Percentiles rank a stretch among this genome's conserved stretches.
Evolutionary conservation across 2,797 vertebrate genomes (phyloP).

Genomic region (Lepidocolaptes lacrymiger): DNA sequence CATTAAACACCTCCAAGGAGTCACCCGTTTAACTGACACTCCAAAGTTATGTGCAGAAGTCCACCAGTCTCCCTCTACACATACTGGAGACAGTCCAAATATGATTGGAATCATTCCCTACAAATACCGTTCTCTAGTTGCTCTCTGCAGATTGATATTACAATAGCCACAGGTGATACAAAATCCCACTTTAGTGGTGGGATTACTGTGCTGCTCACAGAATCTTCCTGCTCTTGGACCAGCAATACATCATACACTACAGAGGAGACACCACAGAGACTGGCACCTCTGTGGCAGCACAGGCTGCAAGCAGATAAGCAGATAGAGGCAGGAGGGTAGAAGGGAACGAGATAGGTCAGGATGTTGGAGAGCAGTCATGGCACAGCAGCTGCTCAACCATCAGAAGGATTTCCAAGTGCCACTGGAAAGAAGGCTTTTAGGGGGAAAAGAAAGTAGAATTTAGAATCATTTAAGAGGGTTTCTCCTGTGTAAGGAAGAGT

Average conservation of each 20-base stretch:
- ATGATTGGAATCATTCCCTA: background rate
- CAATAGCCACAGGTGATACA: background rate
- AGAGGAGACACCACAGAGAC: background rate
- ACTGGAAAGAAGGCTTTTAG: background rate
- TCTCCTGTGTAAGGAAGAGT: background rate
- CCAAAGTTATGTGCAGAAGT: fast-evolving
- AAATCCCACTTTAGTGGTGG: background rate
- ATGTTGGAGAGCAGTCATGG: background rate
- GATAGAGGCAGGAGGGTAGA: background rate
- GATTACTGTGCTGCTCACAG: background rate
- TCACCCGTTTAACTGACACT: background rate
- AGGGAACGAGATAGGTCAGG: background rate
- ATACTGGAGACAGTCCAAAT: background rate
- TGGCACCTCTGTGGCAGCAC: background rate
- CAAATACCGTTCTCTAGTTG: background rate
- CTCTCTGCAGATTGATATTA: background rate
- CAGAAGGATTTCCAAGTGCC: background rate
- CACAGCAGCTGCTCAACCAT: background rate
- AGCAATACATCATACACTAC: background rate
- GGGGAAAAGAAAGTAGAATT: background rate
- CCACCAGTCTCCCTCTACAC: background rate
- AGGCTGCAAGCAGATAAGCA: background rate
- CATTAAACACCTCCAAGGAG: background rate
- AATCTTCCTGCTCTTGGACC: background rate
- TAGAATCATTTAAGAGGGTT: background rate